A percentile compares a stretch with the other conserved stretches of the same genome.
phyloP scores from a whole-genome alignment of 1,140 invertebrate genomes.

The Acromyrmex echinatior region DNA sequence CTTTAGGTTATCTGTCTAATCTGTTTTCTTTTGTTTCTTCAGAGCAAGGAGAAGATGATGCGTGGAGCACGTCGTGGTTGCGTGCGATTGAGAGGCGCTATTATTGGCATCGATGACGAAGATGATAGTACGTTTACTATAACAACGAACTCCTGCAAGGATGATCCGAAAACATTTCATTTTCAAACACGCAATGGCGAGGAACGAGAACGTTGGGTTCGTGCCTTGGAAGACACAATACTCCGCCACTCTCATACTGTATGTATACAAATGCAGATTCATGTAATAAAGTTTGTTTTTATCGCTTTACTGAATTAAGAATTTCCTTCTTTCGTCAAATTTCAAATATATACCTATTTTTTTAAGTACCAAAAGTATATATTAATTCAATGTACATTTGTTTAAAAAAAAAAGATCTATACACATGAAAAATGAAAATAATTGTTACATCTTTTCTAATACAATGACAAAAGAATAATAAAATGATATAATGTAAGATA shows the following conservation, averaged over 20 bases:
- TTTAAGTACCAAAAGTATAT: too few species aligned
- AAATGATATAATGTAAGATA: background rate
- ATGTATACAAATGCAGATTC: constrained; percentile 45
- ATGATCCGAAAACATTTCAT: constrained; percentile 99
- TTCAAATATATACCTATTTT: too few species aligned
- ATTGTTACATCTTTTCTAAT: background rate
- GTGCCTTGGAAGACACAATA: constrained; percentile 97
- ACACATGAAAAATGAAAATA: background rate
- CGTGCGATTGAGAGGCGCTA: constrained; percentile 96
- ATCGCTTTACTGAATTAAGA: too few species aligned
- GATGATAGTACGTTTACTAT: constrained; percentile 99
- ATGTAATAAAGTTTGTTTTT: too few species aligned
- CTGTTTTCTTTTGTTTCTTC: constrained; percentile 4
- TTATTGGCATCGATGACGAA: constrained; percentile 99
- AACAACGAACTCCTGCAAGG: constrained; percentile 90
- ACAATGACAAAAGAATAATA: background rate
- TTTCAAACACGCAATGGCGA: constrained; percentile 97
- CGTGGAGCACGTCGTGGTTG: constrained; percentile 98
- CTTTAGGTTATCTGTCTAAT: background rate
- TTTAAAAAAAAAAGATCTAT: too few species aligned
- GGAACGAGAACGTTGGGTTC: constrained; percentile 98
- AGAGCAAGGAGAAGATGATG: constrained; percentile 99
- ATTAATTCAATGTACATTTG: too few species aligned
- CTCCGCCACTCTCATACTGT: constrained; percentile 91
- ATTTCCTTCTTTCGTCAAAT: too few species aligned